A percentile compares a stretch with the other conserved stretches of the same genome.
phyloP scores from a whole-genome alignment of 2,797 vertebrate species.

The Syngnathus acus region DNA sequence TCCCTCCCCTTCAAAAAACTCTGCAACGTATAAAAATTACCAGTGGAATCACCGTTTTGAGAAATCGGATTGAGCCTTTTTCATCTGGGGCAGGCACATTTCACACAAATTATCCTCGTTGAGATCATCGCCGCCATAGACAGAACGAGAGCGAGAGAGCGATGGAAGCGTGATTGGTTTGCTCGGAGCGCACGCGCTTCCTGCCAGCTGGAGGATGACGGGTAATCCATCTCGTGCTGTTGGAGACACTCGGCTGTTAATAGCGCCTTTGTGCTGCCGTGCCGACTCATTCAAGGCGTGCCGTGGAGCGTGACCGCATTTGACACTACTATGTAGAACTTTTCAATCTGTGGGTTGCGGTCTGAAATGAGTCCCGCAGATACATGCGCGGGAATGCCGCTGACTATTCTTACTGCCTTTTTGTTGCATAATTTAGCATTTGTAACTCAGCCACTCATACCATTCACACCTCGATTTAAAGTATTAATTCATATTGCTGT shows the following conservation, averaged over 20 bases:
- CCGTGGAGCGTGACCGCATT: conserved; percentile 21
- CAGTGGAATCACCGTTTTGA: conserved; percentile 41
- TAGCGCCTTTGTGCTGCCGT: conserved; percentile 41
- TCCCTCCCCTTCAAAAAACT: conserved; percentile 34
- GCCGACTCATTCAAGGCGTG: conserved; percentile 33
- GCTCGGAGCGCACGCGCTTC: conserved; percentile 47
- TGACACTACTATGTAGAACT: conserved; percentile 6
- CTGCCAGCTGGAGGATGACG: conserved; percentile 61
- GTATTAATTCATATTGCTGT: too few relatives aligned
- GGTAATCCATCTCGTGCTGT: conserved; percentile 54
- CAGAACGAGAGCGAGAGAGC: background rate
- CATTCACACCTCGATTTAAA: too few relatives aligned
- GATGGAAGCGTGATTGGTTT: conserved; percentile 31
- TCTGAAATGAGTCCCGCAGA: background rate
- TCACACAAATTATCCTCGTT: conserved; percentile 61
- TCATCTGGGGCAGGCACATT: conserved; percentile 46
- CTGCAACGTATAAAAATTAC: conserved; percentile 41
- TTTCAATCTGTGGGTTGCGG: background rate
- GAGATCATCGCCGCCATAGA: conserved; percentile 33
- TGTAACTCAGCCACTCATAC: too few relatives aligned
- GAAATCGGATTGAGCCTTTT: conserved; percentile 48
- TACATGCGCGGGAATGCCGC: background rate
- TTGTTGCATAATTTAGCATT: too few relatives aligned
- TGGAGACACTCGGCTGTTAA: conserved; percentile 39
- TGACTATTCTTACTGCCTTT: background rate